Evolutionary conservation across 92 coral and sea anemone genomes (phyloP), one percentile per base, ranked within the genome.

Genomic region (Desmophyllum pertusum): DNA sequence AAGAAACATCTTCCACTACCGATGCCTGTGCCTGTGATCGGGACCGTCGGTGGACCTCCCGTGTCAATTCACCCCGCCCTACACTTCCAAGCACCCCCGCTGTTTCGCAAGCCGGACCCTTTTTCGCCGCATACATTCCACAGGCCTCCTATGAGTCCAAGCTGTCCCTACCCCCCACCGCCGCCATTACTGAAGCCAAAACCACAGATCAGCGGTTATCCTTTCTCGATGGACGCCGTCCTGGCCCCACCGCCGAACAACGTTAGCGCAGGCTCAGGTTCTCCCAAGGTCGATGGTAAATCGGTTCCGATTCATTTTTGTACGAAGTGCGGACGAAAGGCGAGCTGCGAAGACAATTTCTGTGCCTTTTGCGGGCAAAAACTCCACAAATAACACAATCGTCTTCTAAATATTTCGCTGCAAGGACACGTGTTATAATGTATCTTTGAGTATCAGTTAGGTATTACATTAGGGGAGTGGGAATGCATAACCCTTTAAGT

Each of bases 361-460:
- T 97, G 99, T 74, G 98, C 98, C 27, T 86, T 86, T 10, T 97
- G 99, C 70, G 99, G 99, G 51, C 92, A 94, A 69, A 96, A 91
- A 61, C 86, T 96, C 19, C 84, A 81, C 53, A 82, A 85, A 75
- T 91, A 69, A 76, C 50, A 3, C 18, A 14, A 63, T 19, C 3
- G 40, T 79, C 9, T 0, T 29, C 0, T 9, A 18, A 39, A 9
- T 35, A 67, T 67, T 67, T 31, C 9, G 2, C 45, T 42, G 17
- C 6, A 18, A 0, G 25, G 13, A 8, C 4, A 27, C 10, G 39
- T 25, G 43, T 45, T 31, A 2, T 19, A 76, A 21, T 27, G 36
- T 67, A 19, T 67, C 27, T 36, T 53, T 6, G n/a, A 23, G 29
- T 25, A 37, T 25, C 21, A 39, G 52, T n/a, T 59, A 31, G 5